Percentiles rank a stretch among this genome's conserved stretches.
These are phyloP conservation scores for Psilopogon haemacephalus DNA, from an alignment of 2,113 vertebrate species.

Conservation along the genomic window DNA sequence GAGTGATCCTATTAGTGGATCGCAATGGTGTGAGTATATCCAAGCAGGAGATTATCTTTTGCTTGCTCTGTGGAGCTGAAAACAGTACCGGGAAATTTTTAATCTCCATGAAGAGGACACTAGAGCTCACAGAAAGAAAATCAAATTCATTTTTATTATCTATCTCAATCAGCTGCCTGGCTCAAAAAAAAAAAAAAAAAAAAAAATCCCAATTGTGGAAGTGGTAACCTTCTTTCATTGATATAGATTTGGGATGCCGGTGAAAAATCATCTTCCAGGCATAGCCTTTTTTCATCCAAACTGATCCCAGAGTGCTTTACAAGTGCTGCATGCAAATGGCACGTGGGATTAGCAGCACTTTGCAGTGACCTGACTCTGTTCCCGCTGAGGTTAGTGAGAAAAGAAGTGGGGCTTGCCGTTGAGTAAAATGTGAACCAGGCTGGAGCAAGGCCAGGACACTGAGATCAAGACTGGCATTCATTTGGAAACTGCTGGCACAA, in stretches of 20 bases:
- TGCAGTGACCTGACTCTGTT: background rate
- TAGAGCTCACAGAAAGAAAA: conserved; percentile 40
- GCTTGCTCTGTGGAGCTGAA: conserved; percentile 41
- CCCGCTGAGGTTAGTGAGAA: background rate
- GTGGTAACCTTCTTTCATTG: background rate
- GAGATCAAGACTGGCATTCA: conserved; percentile 37
- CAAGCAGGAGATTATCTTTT: conserved; percentile 58
- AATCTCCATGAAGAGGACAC: conserved; percentile 54
- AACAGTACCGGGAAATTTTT: conserved; percentile 54
- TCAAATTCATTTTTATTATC: conserved; percentile 29
- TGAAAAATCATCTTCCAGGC: background rate
- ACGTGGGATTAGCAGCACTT: conserved; percentile 55
- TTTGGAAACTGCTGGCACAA: conserved; percentile 33
- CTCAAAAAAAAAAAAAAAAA: background rate
- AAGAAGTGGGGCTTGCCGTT: background rate
- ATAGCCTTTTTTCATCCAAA: background rate
- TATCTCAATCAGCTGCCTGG: conserved; percentile 2
- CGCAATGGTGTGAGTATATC: background rate
- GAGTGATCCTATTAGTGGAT: conserved; percentile 48
- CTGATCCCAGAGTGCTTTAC: conserved; percentile 22
- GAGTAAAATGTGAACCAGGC: conserved; percentile 37
- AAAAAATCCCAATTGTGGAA: background rate
- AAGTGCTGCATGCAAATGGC: conserved; percentile 24
- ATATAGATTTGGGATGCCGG: background rate
- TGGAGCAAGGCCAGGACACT: conserved; percentile 2